Conservation (phyloP, 2,113 vertebrate species). For the Dinomys branickii region DNA sequence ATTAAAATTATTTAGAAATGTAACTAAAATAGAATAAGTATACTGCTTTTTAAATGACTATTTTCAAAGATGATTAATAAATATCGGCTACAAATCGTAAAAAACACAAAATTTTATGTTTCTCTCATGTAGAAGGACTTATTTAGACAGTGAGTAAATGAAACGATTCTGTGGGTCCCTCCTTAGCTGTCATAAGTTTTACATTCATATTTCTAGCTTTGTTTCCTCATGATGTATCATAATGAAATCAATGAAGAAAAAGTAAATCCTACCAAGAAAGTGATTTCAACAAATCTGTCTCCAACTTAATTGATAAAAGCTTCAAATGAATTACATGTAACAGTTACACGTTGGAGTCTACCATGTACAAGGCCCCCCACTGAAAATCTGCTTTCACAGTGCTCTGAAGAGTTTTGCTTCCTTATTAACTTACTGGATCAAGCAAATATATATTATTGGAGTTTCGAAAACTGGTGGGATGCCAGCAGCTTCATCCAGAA, state of each 20-base stretch:
- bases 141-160: neutral
- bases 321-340: neutral
- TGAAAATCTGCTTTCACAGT: neutral
- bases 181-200: neutral
- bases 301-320: neutral
- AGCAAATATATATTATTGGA: slow-evolving; percentile 52
- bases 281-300: neutral
- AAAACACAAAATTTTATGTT: neutral
- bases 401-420: neutral
- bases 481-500: slow-evolving; percentile 57
- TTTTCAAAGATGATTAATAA: neutral
- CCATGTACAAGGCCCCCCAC: neutral
- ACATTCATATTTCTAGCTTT: neutral
- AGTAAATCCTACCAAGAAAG: neutral
- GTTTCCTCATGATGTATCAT: neutral
- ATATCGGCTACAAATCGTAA: neutral
- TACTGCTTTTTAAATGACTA: neutral
- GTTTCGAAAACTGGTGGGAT: slow-evolving; percentile 27
- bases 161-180: neutral
- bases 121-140: neutral
- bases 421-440: slow-evolving; percentile 18
- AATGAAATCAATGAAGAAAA: neutral
- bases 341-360: neutral
- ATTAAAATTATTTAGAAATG: neutral
- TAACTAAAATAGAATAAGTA: neutral